Conservation (phyloP, 2,888 invertebrate genomes). For the Folsomia manolachei region DNA sequence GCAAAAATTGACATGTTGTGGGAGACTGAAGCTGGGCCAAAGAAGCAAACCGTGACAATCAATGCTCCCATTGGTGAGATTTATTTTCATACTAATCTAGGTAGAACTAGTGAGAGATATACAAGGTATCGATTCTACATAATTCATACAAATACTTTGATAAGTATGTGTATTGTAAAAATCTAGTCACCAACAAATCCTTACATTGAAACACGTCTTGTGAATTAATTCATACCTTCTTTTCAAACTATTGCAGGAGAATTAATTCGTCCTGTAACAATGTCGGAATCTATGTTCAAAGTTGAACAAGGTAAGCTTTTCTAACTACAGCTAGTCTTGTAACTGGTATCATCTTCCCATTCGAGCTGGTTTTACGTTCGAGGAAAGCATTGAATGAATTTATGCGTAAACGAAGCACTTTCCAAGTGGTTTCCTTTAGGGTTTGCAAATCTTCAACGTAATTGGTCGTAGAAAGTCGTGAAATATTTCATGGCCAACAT, state of each 20-base stretch:
- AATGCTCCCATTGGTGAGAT: slow-evolving; percentile 81
- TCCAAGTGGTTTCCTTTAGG: slow-evolving; percentile 29
- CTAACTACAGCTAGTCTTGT: not conserved
- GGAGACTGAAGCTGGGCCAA: slow-evolving; percentile 56
- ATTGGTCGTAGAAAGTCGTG: slow-evolving; percentile 29
- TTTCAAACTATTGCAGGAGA: too few relatives aligned
- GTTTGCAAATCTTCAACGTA: slow-evolving; percentile 30
- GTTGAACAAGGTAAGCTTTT: slow-evolving; percentile 62
- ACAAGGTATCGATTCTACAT: too few relatives aligned
- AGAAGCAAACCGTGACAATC: slow-evolving; percentile 56
- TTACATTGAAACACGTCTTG: too few relatives aligned
- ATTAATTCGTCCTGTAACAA: slow-evolving; percentile 73
- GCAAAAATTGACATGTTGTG: slow-evolving; percentile 74
- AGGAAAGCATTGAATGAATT: slow-evolving; percentile 11
- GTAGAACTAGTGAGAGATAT: too few relatives aligned
- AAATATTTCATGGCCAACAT: slow-evolving; percentile 28
- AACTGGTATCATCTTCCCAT: too few relatives aligned
- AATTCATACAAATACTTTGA: too few relatives aligned
- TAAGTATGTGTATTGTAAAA: too few relatives aligned
- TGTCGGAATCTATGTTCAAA: slow-evolving; percentile 69
- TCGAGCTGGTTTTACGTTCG: not conserved
- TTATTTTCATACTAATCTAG: too few relatives aligned
- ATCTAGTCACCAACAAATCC: too few relatives aligned
- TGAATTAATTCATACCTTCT: too few relatives aligned
- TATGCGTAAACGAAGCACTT: slow-evolving; percentile 1